A percentile compares a stretch with the other conserved stretches of the same genome.
These are phyloP conservation scores for Holothuria scabra DNA, from an alignment of 53 echinoderm and acorn worm species.

Conservation along the genomic window DNA sequence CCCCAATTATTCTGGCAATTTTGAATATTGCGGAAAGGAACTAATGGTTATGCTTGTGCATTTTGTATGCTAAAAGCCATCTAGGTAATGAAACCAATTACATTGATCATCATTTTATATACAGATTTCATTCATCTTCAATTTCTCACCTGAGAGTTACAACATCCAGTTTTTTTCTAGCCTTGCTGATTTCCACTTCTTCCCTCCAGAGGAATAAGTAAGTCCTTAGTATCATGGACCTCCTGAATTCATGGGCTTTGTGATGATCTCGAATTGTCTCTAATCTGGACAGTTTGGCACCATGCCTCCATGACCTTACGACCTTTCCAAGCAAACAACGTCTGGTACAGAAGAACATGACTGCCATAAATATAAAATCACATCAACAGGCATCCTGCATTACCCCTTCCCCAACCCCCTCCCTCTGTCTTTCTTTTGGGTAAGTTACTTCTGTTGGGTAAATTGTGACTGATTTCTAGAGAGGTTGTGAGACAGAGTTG, in stretches of 20 bases:
- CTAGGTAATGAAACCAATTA: too few species aligned
- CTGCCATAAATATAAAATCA: not conserved
- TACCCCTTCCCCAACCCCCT: not conserved
- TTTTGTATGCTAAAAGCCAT: too few species aligned
- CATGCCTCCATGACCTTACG: constrained; percentile 22
- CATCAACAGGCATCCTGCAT: not conserved
- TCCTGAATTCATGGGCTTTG: constrained; percentile 64
- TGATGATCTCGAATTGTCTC: constrained; percentile 58
- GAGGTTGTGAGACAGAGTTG: too few species aligned
- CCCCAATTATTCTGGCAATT: too few species aligned
- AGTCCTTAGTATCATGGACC: constrained; percentile 51
- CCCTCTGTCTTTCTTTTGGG: not conserved
- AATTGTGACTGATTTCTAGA: too few species aligned
- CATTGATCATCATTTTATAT: too few species aligned
- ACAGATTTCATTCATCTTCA: not conserved
- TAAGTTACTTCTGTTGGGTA: too few species aligned
- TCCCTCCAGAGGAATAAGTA: constrained; percentile 61
- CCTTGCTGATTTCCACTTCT: constrained; percentile 39
- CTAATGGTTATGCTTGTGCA: too few species aligned
- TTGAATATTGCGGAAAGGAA: too few species aligned
- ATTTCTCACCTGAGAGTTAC: constrained; percentile 48
- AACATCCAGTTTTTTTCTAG: constrained; percentile 41
- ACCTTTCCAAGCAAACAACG: not conserved
- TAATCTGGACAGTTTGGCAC: constrained; percentile 40
- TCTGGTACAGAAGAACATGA: not conserved